Evolutionary conservation across 2,797 vertebrate species (phyloP), one percentile per base, ranked within the genome.

Genomic region (Ficedula albicollis): DNA sequence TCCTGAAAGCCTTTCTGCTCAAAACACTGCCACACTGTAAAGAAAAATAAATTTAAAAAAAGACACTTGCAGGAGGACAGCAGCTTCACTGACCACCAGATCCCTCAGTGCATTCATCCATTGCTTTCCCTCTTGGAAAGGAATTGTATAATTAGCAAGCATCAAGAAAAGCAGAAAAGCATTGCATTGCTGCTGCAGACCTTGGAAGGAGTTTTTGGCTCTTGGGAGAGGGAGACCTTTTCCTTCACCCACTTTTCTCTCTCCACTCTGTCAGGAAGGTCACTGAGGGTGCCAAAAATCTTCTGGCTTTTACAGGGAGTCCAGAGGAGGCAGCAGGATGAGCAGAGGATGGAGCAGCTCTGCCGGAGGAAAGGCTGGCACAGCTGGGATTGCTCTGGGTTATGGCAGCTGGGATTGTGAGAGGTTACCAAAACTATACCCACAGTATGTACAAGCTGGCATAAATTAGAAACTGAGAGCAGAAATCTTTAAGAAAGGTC

Each of bases 241-340:
- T 22, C 32, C 67, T 78, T 81, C 25, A 17, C 5, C 2, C 32
- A 6, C 2, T 1, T 22, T 44, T 9, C n/a, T 56, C 41, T 30
- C 7, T 41, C 18, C 41, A 2, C 20, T 41, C 58, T 38, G 2
- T 15, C 75, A 58, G 36, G 15, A 64, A 68, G 30, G 16, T n/a
- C 27, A 25, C 6, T 48, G 1, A 4, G 15, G 26, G 13, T 43
- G 34, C 22, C 55, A 30, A 27, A 79, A 75, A 27, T 6, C 15
- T 38, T n/a, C 56, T 44, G 58, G 13, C 14, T 51, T n/a, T 5
- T 54, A 8, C 13, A 43, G 30, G 0, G 1, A 69, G 30, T 4
- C 6, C 56, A 51, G 58, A 36, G 32, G 51, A 64, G 27, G 15
- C 32, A 6, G 22, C 36, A n/a, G 13, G 44, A 3, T 21, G 51